phyloP scores from a whole-genome alignment of 2,797 vertebrate genomes.

The Gadopsis marmoratus region DNA sequence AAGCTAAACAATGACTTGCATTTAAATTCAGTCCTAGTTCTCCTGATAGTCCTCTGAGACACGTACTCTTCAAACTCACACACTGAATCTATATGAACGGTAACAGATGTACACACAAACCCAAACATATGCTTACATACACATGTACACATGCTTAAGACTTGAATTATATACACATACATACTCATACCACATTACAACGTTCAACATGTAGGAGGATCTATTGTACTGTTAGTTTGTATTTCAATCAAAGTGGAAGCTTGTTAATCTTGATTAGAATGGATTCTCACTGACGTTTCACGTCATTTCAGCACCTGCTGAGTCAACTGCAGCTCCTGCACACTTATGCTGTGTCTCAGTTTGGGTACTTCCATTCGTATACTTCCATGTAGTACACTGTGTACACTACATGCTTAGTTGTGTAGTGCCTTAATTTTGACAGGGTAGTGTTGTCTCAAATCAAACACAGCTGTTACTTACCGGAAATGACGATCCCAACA shows the following conservation, averaged over 20 bases:
- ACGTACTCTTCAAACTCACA: constrained; percentile 20
- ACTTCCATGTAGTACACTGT: too few relatives aligned
- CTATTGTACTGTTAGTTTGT: not conserved
- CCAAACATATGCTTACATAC: too few relatives aligned
- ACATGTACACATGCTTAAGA: not conserved
- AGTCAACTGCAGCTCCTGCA: too few relatives aligned
- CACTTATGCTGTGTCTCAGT: too few relatives aligned
- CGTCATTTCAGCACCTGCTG: not conserved
- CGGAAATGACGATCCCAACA: too few relatives aligned
- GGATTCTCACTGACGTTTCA: not conserved
- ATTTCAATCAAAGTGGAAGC: not conserved
- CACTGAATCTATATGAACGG: constrained; percentile 15
- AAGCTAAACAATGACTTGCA: constrained; percentile 47
- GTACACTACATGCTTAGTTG: too few relatives aligned
- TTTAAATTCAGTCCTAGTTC: constrained; percentile 51
- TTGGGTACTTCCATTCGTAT: too few relatives aligned
- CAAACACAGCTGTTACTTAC: too few relatives aligned
- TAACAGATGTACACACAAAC: not conserved
- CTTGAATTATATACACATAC: not conserved
- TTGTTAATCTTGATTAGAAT: too few relatives aligned
- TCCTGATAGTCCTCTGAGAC: constrained; percentile 40
- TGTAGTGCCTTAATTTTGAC: too few relatives aligned
- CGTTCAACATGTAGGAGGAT: not conserved
- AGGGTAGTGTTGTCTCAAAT: too few relatives aligned
- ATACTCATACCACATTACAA: not conserved